Conservation (phyloP, 2,797 vertebrate species). For the Megalops cyprinoides region DNA sequence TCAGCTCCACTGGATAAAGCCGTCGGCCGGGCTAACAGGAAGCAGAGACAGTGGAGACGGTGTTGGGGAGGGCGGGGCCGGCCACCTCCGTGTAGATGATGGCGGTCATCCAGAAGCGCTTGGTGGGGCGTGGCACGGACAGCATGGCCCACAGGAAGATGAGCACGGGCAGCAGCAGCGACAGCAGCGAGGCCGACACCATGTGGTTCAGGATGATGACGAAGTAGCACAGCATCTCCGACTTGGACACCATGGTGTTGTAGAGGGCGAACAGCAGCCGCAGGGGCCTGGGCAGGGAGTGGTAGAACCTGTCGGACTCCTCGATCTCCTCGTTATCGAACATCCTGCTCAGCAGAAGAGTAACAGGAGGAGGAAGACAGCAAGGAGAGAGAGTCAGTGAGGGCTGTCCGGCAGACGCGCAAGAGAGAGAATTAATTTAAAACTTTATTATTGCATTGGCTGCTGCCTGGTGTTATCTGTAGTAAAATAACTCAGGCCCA, state of each 20-base stretch:
- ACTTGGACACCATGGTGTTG: slow-evolving; percentile 67
- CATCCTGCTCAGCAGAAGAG: slow-evolving; percentile 55
- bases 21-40: too few relatives aligned
- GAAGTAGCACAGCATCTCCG: slow-evolving; percentile 78
- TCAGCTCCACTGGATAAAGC: too few relatives aligned
- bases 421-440: too few relatives aligned
- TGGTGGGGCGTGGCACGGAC: slow-evolving; percentile 74
- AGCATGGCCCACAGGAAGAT: slow-evolving; percentile 80
- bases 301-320: slow-evolving; percentile 66
- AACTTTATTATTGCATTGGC: too few relatives aligned
- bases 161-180: slow-evolving; percentile 71
- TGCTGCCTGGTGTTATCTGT: too few relatives aligned
- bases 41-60: too few relatives aligned
- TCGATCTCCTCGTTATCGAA: slow-evolving; percentile 70
- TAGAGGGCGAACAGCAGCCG: slow-evolving; percentile 72
- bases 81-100: slow-evolving; percentile 81
- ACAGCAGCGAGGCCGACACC: slow-evolving; percentile 70
- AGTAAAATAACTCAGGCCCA: too few relatives aligned
- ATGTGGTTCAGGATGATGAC: slow-evolving; percentile 76
- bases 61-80: too few relatives aligned
- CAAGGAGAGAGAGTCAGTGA: not conserved
- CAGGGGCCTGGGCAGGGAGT: slow-evolving; percentile 57
- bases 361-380: not conserved
- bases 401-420: too few relatives aligned
- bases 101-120: slow-evolving; percentile 77